Base-by-base conservation (phyloP, 37 sponge, comb jelly and placozoan genomes). In the Ianthella basta region DNA sequence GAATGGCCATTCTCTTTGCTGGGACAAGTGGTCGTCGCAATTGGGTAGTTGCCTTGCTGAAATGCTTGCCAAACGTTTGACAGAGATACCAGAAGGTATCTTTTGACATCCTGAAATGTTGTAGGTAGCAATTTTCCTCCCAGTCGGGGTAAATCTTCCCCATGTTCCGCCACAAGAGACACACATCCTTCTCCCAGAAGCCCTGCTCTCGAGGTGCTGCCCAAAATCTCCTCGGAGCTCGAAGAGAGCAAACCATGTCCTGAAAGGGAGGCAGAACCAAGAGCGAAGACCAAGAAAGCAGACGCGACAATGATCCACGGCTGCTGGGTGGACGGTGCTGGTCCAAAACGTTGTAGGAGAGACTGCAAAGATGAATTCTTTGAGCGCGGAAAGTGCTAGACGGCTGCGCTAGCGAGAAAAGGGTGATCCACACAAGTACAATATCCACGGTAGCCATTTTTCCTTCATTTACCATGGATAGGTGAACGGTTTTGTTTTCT, bases 141-240 rank as follows among this genome's bases (percentile, higher is more conserved):
- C 36, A 82, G 14, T 82, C 83, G 3, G 83, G 83, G 63, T 34
- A 82, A 16, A 21, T 18, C 63, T 61, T 32, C 37, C 12, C 74
- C 34, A 72, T 30, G 74, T 72, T 72, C 6, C 36, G 33, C 37
- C 36, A 72, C 36, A 6, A 36, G 23, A 23, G 29, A 34, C 74
- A 68, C 15, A 68, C 70, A 25, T 24, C 70, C 27, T 68, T 68
- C 29, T n/a, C 70, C 70, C 70, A 68, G 30, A 68, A 68, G 21
- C 29, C 70, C 6, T 72, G 33, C 30, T 32, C 12, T 32, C 37
- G 21, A 23, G n/a, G 37, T 30, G 37, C 6, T 8, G 37, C 33
- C 74, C 74, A 29, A 72, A 34, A 72, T 36, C 74, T 29, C 4
- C 74, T 3, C 5, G 74, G 74, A 36, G 4, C 30, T 36, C 74